Conservation (phyloP, 2,888 invertebrate genomes). For the Andrena praecox region DNA sequence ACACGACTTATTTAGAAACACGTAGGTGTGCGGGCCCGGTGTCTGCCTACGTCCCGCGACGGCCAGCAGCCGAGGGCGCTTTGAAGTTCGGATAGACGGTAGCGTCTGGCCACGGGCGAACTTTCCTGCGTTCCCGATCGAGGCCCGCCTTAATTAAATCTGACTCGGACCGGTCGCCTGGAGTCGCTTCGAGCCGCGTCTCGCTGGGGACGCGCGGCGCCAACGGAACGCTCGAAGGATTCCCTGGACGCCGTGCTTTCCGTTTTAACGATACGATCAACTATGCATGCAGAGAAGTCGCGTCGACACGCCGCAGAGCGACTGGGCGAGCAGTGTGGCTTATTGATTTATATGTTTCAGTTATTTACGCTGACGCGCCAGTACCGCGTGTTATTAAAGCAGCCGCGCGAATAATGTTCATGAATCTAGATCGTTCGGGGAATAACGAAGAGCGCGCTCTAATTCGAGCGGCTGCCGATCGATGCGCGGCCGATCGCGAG, state of each 20-base stretch:
- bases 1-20: constrained; percentile 67
- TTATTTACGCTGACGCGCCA: constrained; percentile 12
- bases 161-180: not conserved
- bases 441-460: not conserved
- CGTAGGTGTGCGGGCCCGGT: constrained; percentile 57
- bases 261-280: not conserved
- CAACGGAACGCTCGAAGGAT: not conserved
- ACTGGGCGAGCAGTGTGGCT: not conserved
- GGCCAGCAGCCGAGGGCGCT: constrained; percentile 27
- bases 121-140: constrained; percentile 26
- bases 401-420: not conserved
- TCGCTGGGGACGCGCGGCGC: no score
- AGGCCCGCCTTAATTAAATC: constrained; percentile 36
- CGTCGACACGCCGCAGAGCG: not conserved
- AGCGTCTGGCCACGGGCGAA: not conserved
- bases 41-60: constrained; percentile 56
- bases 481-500: not conserved
- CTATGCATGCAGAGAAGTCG: not conserved
- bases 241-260: not conserved
- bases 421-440: not conserved
- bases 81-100: constrained; percentile 40
- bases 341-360: constrained; percentile 18
- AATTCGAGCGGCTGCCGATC: not conserved
- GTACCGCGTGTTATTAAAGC: not conserved
- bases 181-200: not conserved